Conservation (phyloP, 2,888 invertebrate genomes). For the Catotricha subobsoleta region DNA sequence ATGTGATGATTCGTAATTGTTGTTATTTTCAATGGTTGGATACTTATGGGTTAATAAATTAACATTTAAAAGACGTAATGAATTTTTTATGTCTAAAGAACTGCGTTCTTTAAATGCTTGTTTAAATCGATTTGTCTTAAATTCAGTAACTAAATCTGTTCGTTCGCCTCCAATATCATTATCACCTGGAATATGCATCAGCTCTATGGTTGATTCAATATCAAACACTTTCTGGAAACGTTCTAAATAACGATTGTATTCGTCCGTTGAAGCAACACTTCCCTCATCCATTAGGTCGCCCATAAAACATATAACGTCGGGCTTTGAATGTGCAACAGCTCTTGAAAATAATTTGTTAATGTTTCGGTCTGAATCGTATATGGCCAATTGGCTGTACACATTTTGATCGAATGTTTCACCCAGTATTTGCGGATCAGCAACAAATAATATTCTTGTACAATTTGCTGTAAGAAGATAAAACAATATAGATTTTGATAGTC, state of each 20-base stretch:
- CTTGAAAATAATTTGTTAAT: slow-evolving; percentile 57
- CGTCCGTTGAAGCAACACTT: slow-evolving; percentile 44
- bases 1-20: slow-evolving; percentile 18
- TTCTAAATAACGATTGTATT: slow-evolving; percentile 52
- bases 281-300: slow-evolving; percentile 96
- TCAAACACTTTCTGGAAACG: slow-evolving; percentile 46
- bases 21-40: slow-evolving; percentile 33
- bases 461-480: slow-evolving; percentile 21
- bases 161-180: slow-evolving; percentile 95
- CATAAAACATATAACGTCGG: slow-evolving; percentile 72
- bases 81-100: slow-evolving; percentile 38
- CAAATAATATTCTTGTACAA: slow-evolving; percentile 48
- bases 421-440: slow-evolving; percentile 86
- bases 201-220: slow-evolving; percentile 27
- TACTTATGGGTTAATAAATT: slow-evolving; percentile 48
- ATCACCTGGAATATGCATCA: slow-evolving; percentile 82
- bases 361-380: slow-evolving; percentile 83
- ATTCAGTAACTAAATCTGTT: slow-evolving; percentile 42
- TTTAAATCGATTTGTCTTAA: slow-evolving; percentile 56
- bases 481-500: too few relatives aligned
- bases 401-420: slow-evolving; percentile 58
- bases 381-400: slow-evolving; percentile 47
- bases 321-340: slow-evolving; percentile 51
- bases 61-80: slow-evolving; percentile 51
- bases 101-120: slow-evolving; percentile 54